Conservation (phyloP, 1,140 invertebrate species). For the Macrosteles quadrilineatus region DNA sequence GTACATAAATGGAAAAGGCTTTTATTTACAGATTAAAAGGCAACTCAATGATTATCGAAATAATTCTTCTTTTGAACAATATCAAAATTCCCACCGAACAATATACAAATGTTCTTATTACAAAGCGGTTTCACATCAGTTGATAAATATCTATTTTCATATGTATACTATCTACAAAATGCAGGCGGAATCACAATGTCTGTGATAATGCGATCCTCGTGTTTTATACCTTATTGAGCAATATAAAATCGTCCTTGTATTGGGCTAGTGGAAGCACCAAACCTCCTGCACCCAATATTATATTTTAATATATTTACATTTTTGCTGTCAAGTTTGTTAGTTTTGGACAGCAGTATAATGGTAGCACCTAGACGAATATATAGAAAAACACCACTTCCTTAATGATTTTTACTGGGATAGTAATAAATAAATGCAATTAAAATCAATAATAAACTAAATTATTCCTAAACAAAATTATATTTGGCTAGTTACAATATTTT, state of each 20-base stretch:
- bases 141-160: constrained; percentile 22
- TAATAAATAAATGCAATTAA: too few species aligned
- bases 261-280: constrained; percentile 21
- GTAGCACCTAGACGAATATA: too few species aligned
- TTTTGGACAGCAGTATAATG: too few species aligned
- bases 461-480: too few species aligned
- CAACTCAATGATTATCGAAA: constrained; percentile 27
- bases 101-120: constrained; percentile 21
- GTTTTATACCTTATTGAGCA: constrained; percentile 18
- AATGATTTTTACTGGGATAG: too few species aligned
- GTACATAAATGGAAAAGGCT: constrained; percentile 26
- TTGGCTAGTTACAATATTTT: too few species aligned
- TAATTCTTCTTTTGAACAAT: constrained; percentile 18
- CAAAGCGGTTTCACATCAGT: constrained; percentile 2
- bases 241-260: constrained; percentile 2
- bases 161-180: constrained; percentile 25
- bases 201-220: background rate
- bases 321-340: too few species aligned
- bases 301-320: too few species aligned
- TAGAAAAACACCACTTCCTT: too few species aligned
- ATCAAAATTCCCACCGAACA: constrained; percentile 16
- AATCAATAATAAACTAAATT: too few species aligned
- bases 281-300: background rate
- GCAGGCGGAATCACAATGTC: constrained; percentile 2
- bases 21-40: constrained; percentile 25